Evolutionary conservation across 2,888 invertebrate species (phyloP).

Genomic region (Drosophila atripex): DNA sequence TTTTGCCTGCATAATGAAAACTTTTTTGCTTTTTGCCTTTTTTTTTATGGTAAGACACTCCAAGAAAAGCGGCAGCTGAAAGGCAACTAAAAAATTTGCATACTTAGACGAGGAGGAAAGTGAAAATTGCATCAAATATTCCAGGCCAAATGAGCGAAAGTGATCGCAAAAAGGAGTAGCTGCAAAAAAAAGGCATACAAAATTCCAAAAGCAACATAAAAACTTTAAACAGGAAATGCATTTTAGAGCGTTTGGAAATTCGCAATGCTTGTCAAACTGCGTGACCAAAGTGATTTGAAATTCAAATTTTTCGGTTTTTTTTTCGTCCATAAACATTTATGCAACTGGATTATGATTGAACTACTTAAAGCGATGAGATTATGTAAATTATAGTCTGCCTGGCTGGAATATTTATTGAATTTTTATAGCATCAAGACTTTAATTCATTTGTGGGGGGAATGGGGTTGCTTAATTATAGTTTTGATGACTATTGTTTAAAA

Average conservation of each 20-base stretch:
- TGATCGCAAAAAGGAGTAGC: conserved; percentile 20
- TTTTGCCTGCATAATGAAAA: conserved; percentile 70
- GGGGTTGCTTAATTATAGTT: neutral
- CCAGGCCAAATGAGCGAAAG: conserved; percentile 60
- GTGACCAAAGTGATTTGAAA: conserved; percentile 31
- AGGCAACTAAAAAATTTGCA: conserved; percentile 57
- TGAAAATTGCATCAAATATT: conserved; percentile 78
- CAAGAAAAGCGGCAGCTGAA: conserved; percentile 21
- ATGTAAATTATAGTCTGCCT: conserved; percentile 8
- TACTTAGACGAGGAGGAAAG: conserved; percentile 63
- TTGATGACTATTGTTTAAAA: neutral
- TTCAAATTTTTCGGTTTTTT: conserved; percentile 10
- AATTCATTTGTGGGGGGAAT: conserved; percentile 10
- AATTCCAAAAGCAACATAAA: conserved; percentile 1
- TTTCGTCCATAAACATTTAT: conserved; percentile 14
- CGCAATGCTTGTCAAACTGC: conserved; percentile 66
- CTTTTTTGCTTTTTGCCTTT: conserved; percentile 40
- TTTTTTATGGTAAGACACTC: conserved; percentile 11
- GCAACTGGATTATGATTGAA: conserved; percentile 36
- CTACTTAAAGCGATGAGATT: conserved; percentile 25
- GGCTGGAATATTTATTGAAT: conserved; percentile 18
- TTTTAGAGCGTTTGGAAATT: conserved; percentile 55
- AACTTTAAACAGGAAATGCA: conserved; percentile 55
- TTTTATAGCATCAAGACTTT: conserved; percentile 1
- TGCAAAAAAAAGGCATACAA: conserved; percentile 9